Evolutionary conservation across 2,113 vertebrate genomes (phyloP), one percentile per base, ranked within the genome.

Genomic region (Microcebus lehilahytsara): DNA sequence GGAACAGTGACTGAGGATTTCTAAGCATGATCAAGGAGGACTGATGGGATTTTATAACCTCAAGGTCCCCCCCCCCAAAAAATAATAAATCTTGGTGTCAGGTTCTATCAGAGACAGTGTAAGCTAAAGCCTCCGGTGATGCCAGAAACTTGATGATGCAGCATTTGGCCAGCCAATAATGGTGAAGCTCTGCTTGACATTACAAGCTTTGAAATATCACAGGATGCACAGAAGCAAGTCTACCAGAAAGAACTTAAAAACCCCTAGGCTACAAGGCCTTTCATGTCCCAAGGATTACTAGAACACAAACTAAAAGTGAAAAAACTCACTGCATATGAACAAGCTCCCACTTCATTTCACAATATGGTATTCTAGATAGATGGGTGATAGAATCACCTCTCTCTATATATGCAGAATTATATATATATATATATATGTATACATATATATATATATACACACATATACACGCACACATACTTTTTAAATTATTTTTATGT

Each of bases 391-490:
- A 79, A 7, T 78, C 22, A 34, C n/a, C 40, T 60, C 19, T 7
- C 7, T 53, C 32, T 27, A 32, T 56, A 56, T 23, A 10, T 13
- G 23, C 6, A 77, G 17, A 56, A 95, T 77, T 64, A 25, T 46
- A 13, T 14, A 37, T 34, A 17, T 14, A 51, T 46, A 4, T n/a
- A 67, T n/a, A n/a, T n/a, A n/a, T n/a, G n/a, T n/a, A n/a, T n/a
- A n/a, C n/a, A n/a, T n/a, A n/a, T n/a, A n/a, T 1, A 2, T 30
- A 40, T 6, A 84, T 17, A 22, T 3, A 23, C 23, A 66, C 0
- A 53, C 51, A 51, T 2, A 51, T 2, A 51, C 37, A 37, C 37
- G 3, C 37, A 53, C 51, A 53, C 12, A 56, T 17, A 56, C 53
- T 56, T 56, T 56, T n/a, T 56, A n/a, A n/a, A 56, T 56, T 56